Evolutionary conservation across 2,113 vertebrate species (phyloP).

Genomic region (Addax nasomaculatus): DNA sequence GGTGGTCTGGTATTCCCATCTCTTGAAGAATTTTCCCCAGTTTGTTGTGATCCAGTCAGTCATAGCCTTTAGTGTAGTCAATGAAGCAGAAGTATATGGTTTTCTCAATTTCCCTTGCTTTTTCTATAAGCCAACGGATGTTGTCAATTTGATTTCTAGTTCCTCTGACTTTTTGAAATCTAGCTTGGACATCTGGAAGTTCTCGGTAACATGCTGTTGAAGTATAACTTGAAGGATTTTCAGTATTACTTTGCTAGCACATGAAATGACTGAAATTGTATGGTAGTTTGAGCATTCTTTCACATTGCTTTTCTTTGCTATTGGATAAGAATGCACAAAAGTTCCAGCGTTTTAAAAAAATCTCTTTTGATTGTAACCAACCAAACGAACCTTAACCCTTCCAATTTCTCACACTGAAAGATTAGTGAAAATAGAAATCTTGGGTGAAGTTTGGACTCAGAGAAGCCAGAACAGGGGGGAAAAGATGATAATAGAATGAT

Average conservation of each 20-base stretch:
- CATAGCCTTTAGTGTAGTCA: not conserved
- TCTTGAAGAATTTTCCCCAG: not conserved
- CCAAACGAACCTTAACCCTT: not conserved
- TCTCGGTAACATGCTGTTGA: rapidly evolving
- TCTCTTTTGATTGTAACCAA: not conserved
- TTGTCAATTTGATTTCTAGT: not conserved
- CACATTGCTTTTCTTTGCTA: not conserved
- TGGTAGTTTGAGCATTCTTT: not conserved
- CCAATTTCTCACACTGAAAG: not conserved
- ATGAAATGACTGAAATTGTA: not conserved
- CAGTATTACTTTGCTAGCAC: not conserved
- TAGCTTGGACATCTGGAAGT: not conserved
- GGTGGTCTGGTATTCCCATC: not conserved
- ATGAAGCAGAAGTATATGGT: not conserved
- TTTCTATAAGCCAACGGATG: not conserved
- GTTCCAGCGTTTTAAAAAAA: not conserved
- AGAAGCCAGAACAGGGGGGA: not conserved
- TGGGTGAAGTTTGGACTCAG: not conserved
- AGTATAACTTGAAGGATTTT: not conserved
- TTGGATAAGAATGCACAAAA: not conserved
- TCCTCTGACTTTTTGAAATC: not conserved
- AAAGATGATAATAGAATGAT: not conserved
- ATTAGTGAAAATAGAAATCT: not conserved
- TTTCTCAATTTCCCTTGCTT: not conserved
- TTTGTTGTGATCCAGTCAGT: not conserved